Evolutionary conservation across 2,888 invertebrate species (phyloP), one percentile per base, ranked within the genome.

Genomic region (Lasioglossum pauxillum): DNA sequence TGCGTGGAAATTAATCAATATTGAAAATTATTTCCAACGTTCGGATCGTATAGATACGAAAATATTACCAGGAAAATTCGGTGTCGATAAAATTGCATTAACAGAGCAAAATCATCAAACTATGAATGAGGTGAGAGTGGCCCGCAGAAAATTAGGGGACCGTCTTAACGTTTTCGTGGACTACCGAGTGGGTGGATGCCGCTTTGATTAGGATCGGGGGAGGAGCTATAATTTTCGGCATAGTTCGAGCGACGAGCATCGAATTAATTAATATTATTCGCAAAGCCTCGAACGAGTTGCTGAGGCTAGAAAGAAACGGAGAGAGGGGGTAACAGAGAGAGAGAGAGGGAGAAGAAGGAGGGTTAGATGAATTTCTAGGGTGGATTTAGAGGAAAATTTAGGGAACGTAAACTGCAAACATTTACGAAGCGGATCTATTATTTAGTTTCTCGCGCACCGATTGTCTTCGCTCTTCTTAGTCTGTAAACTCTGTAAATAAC

Each of bases 381-480:
- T 53, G 53, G 53, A 23, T 53, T 53, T 53, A 60, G 60, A 27
- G 31, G 73, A n/a, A 16, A 19, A 16, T n/a, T 82, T 27, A 57
- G 67, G 35, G 23, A 83, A 75, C 67, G 74, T 53, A 69, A 82
- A 64, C 35, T 78, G 53, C 53, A 57, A 82, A 57, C 74, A 38
- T 60, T 41, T 35, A 84, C 84, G 76, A 84, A 78, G 82, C 80
- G 84, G 38, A 85, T 80, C 71, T 77, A 69, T 85, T 86, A 69
- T 85, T 86, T 83, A 87, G 80, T 86, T 87, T 86, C 75, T 86
- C 82, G 83, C 80, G 83, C 88, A 84, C 88, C 88, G 83, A 88
- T 86, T 86, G 88, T 88, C 88, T 88, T 88, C 88, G 84, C 86
- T 79, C 81, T 82, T 76, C 57, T 84, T 84, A 84, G 84, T 73